These are phyloP conservation scores for Barnardius zonarius DNA, from an alignment of 2,113 vertebrate species.

Conservation along the genomic window DNA sequence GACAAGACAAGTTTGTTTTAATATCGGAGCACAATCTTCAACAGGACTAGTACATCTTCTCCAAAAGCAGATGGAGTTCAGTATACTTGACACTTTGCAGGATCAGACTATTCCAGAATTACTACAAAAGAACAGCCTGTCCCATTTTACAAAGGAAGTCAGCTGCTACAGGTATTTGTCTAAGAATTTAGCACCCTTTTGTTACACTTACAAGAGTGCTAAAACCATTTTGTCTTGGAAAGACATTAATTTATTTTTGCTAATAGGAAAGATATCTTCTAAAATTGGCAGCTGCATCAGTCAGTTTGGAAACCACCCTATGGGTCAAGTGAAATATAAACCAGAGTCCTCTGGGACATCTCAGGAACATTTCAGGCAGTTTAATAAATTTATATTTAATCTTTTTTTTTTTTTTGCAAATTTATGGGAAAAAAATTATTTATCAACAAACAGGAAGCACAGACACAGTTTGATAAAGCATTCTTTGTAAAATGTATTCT, in stretches of 20 bases:
- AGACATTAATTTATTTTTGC: neutral
- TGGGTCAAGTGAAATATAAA: neutral
- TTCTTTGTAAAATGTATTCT: neutral
- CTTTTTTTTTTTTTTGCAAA: neutral
- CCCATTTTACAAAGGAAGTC: neutral
- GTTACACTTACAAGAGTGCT: neutral
- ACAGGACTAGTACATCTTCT: neutral
- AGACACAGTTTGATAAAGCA: neutral
- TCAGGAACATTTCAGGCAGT: neutral
- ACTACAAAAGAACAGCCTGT: neutral
- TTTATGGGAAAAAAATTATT: neutral
- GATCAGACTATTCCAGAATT: neutral
- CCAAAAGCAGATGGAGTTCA: neutral
- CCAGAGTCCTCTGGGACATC: neutral
- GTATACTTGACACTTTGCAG: neutral
- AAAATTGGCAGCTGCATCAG: neutral
- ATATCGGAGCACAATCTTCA: neutral
- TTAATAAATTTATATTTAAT: neutral
- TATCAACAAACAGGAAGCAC: neutral
- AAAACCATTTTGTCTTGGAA: neutral
- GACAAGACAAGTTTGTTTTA: neutral
- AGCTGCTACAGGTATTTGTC: neutral
- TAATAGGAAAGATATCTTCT: neutral
- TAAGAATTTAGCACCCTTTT: neutral
- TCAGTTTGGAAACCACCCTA: neutral